Evolutionary conservation across 2,113 vertebrate species (phyloP).

Genomic region (Brienomyrus longianalis): DNA sequence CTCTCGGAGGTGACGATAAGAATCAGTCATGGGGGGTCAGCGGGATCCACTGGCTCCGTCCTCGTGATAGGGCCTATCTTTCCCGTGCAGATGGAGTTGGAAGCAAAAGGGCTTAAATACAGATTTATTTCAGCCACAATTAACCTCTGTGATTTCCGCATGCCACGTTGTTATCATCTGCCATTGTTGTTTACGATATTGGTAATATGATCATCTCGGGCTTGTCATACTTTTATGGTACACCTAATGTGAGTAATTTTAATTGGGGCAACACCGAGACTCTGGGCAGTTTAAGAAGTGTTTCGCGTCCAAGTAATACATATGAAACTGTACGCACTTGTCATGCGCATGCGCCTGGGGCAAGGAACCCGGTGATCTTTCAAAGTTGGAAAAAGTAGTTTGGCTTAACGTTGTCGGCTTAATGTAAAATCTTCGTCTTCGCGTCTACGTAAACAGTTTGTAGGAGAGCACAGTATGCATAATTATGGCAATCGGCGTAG

Average conservation of each 20-base stretch:
- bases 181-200: background rate
- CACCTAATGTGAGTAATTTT: background rate
- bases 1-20: slow-evolving; percentile 55
- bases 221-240: background rate
- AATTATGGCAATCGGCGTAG: background rate
- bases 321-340: background rate
- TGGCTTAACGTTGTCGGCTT: background rate
- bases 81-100: slow-evolving; percentile 58
- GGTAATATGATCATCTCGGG: background rate
- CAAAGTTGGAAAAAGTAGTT: background rate
- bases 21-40: slow-evolving; percentile 41
- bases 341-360: slow-evolving; percentile 18
- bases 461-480: background rate
- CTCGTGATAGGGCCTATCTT: slow-evolving; percentile 69
- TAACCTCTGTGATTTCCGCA: slow-evolving; percentile 47
- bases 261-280: background rate
- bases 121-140: slow-evolving; percentile 68
- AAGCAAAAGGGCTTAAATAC: slow-evolving; percentile 59
- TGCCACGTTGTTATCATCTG: background rate
- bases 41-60: slow-evolving; percentile 39
- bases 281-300: background rate
- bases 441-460: background rate
- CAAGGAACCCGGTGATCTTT: background rate
- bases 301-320: background rate
- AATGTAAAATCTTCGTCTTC: background rate